Conservation (phyloP, 2,888 invertebrate species). For the Tribolium freemani region DNA sequence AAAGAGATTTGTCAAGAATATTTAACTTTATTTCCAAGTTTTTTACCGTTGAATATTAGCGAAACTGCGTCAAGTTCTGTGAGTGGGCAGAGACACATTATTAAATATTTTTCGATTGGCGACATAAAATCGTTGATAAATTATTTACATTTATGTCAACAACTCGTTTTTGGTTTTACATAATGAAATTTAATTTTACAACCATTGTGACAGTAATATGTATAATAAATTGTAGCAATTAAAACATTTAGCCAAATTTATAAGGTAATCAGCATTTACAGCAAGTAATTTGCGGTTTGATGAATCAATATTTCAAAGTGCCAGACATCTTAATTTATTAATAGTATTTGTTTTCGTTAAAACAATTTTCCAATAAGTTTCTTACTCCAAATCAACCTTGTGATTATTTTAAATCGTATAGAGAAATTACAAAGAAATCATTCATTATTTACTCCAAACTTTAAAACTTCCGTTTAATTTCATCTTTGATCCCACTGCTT, state of each 20-base stretch:
- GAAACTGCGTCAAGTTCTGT: not conserved
- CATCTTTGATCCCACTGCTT: slow-evolving; percentile 1
- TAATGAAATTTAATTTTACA: not conserved
- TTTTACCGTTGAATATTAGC: slow-evolving; percentile 7
- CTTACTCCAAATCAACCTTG: not conserved
- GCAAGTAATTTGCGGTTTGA: too few species aligned
- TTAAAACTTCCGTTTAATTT: slow-evolving; percentile 5
- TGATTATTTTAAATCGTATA: not conserved
- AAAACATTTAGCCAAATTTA: not conserved
- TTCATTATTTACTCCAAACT: slow-evolving; percentile 9
- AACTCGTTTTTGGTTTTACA: not conserved
- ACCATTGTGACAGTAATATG: not conserved
- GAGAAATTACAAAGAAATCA: not conserved
- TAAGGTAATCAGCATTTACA: not conserved
- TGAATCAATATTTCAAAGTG: not conserved
- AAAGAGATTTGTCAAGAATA: slow-evolving; percentile 29
- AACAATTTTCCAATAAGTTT: not conserved
- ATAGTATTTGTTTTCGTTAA: not conserved
- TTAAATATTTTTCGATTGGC: too few species aligned
- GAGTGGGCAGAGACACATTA: not conserved
- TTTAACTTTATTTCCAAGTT: slow-evolving; percentile 19
- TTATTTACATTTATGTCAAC: not conserved
- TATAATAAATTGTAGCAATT: not conserved
- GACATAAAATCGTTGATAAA: not conserved
- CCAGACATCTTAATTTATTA: not conserved